Conservation (phyloP, 2,113 vertebrate genomes). For the Shinisaurus crocodilurus region DNA sequence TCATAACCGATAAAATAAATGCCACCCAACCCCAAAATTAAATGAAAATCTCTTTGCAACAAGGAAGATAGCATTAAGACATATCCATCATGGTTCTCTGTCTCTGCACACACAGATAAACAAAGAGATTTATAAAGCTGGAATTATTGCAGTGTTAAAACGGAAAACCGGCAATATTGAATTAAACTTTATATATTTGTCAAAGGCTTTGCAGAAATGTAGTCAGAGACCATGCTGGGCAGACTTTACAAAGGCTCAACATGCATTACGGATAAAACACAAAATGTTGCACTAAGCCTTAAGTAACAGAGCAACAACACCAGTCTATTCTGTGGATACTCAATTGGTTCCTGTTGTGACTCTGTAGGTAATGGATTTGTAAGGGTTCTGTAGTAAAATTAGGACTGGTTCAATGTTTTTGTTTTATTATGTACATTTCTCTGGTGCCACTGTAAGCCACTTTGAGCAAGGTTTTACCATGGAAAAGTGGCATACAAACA, state of each 20-base stretch:
- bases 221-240: conserved; percentile 9
- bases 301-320: conserved; percentile 18
- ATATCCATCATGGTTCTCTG: conserved; percentile 51
- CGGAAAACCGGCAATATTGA: conserved; percentile 58
- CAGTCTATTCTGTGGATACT: background rate
- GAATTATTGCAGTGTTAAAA: conserved; percentile 63
- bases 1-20: conserved; percentile 64
- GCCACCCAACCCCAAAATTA: conserved; percentile 54
- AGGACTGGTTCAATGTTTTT: background rate
- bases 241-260: conserved; percentile 25
- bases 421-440: no score
- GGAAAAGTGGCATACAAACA: no score
- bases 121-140: conserved; percentile 61
- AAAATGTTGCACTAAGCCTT: fast-evolving
- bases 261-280: background rate
- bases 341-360: conserved; percentile 4
- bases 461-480: no score
- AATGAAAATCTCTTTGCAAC: conserved; percentile 63
- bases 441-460: no score
- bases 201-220: conserved; percentile 50
- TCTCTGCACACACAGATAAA: conserved; percentile 64
- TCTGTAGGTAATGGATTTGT: background rate
- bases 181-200: conserved; percentile 63
- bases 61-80: conserved; percentile 64
- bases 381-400: conserved; percentile 1